Evolutionary conservation across 2,888 invertebrate species (phyloP).

Genomic region (Lasioglossum lativentre): DNA sequence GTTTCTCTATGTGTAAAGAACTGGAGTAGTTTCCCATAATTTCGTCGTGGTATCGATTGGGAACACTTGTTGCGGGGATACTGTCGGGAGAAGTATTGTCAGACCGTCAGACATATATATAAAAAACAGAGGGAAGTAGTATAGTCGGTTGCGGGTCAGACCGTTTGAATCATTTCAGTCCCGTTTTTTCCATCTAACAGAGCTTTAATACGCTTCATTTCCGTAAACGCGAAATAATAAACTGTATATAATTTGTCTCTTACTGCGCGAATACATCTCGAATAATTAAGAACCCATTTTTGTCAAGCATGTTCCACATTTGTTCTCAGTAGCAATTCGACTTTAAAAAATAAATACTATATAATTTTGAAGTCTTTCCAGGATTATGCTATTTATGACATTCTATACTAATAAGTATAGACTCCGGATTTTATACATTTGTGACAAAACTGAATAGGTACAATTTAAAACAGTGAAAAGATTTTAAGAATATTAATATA

Average conservation of each 20-base stretch:
- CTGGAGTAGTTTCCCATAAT: constrained; percentile 35
- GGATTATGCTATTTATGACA: not conserved
- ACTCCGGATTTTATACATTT: too few species aligned
- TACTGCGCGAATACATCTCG: not conserved
- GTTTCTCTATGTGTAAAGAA: constrained; percentile 18
- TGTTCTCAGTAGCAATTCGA: not conserved
- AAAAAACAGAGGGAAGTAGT: not conserved
- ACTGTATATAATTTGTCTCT: not conserved
- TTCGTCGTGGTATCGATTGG: constrained; percentile 68
- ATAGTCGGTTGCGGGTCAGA: not conserved
- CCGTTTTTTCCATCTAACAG: not conserved
- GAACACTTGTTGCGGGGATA: constrained; percentile 72
- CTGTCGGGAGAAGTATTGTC: constrained; percentile 12
- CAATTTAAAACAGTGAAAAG: too few species aligned
- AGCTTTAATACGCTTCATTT: not conserved
- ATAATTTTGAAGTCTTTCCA: not conserved
- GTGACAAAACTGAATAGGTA: too few species aligned
- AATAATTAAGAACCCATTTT: not conserved
- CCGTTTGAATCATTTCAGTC: not conserved
- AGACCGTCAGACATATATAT: not conserved
- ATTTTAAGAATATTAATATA: too few species aligned
- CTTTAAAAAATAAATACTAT: not conserved
- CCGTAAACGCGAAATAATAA: not conserved
- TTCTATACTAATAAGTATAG: not conserved
- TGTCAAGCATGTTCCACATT: too few species aligned